Conservation (phyloP, 2,113 vertebrate species). For the Pluvialis apricaria region DNA sequence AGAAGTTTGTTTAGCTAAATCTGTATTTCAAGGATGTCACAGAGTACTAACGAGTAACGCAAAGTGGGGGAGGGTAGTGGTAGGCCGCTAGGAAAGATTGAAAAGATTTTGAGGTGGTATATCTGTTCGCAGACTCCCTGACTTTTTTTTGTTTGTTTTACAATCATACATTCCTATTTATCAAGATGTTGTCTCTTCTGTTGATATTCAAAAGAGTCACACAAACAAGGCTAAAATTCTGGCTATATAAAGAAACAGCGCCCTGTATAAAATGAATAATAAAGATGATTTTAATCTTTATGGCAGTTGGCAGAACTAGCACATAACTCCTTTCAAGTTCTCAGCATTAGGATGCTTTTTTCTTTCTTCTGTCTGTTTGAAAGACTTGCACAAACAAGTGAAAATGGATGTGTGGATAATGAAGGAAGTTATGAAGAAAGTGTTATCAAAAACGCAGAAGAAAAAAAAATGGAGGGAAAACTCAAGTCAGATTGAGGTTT, state of each 20-base stretch:
- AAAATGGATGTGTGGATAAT: background rate
- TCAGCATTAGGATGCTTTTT: background rate
- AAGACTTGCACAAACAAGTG: background rate
- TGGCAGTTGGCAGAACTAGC: background rate
- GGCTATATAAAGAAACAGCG: background rate
- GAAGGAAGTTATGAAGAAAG: background rate
- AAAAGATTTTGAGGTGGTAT: background rate
- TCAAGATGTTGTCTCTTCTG: rapidly evolving
- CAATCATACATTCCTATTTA: background rate
- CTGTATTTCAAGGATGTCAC: background rate
- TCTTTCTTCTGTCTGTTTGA: background rate
- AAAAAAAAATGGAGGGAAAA: background rate
- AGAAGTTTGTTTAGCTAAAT: background rate
- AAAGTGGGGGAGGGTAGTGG: background rate
- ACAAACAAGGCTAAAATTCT: background rate
- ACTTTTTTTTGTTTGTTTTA: background rate
- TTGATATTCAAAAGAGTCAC: background rate
- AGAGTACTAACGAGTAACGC: background rate
- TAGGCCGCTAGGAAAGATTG: background rate
- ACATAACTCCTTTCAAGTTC: background rate
- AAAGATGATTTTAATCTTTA: background rate
- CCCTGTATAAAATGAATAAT: background rate
- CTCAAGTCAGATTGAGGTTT: background rate
- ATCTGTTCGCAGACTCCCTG: background rate
- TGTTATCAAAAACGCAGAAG: background rate